Evolutionary conservation across 2,888 invertebrate genomes (phyloP).

Genomic region (Rotaria macrura): DNA sequence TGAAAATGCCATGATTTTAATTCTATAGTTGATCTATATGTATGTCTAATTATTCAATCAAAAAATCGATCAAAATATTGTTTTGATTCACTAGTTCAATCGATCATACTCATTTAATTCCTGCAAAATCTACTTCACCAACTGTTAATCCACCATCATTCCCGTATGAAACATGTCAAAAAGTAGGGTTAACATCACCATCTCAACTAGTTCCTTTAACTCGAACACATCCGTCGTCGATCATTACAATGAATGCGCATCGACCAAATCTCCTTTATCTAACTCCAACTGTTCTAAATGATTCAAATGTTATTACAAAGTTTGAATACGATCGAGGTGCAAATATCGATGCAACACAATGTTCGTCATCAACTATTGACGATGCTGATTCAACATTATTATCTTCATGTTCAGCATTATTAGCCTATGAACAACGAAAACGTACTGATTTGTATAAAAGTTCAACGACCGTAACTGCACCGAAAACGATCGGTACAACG

Average conservation of each 20-base stretch:
- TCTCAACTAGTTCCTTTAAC: background rate
- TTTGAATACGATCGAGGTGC: background rate
- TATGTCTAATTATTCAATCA: too few relatives aligned
- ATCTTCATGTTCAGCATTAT: background rate
- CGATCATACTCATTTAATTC: background rate
- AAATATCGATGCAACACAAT: background rate
- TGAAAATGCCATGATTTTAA: too few relatives aligned
- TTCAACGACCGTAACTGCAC: background rate
- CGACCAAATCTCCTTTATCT: background rate
- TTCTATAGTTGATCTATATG: too few relatives aligned
- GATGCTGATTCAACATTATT: constrained; percentile 17
- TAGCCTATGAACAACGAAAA: background rate
- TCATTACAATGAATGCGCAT: background rate
- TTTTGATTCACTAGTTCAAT: background rate
- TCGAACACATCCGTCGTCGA: background rate
- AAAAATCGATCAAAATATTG: too few relatives aligned
- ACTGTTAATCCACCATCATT: background rate
- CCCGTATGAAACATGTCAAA: background rate
- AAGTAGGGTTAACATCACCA: background rate
- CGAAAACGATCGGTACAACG: background rate
- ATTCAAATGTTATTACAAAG: background rate
- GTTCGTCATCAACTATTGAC: constrained; percentile 9
- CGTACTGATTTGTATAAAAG: background rate
- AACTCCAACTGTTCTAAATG: background rate
- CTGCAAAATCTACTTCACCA: background rate